Evolutionary conservation across 2,888 invertebrate species (phyloP).

Genomic region (Andrena bucephala): DNA sequence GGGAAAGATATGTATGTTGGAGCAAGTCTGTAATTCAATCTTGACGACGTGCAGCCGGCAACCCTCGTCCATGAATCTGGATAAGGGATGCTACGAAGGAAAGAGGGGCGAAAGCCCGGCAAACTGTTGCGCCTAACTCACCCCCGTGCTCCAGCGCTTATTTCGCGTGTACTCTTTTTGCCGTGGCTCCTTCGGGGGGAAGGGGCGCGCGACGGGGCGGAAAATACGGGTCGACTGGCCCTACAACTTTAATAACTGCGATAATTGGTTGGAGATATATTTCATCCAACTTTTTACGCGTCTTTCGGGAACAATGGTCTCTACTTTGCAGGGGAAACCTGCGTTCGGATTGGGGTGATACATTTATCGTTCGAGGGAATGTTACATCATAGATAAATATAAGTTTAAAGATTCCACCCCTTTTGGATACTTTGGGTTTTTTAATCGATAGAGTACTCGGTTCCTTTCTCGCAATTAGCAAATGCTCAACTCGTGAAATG

Average conservation of each 20-base stretch:
- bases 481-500: neutral
- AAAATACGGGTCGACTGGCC: neutral
- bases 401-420: too few relatives aligned
- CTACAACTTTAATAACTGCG: neutral
- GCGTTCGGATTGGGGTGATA: neutral
- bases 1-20: neutral
- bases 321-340: neutral
- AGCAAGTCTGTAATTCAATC: conserved; percentile 4
- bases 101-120: conserved; percentile 54
- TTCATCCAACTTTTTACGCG: neutral
- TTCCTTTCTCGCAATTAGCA: too few relatives aligned
- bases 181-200: conserved; percentile 1
- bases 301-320: neutral
- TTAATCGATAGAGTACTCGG: too few relatives aligned
- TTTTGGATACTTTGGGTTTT: too few relatives aligned
- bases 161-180: conserved; percentile 34
- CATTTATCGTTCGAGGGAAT: neutral
- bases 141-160: conserved; percentile 17
- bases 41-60: neutral
- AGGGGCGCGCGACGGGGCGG: neutral
- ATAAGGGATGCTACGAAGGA: conserved; percentile 40
- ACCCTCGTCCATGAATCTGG: conserved; percentile 12
- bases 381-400: neutral
- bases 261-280: conserved; percentile 13
- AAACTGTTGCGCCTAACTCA: conserved; percentile 65